phyloP scores from a whole-genome alignment of 2,888 invertebrate genomes.

The Candidula unifasciata region DNA sequence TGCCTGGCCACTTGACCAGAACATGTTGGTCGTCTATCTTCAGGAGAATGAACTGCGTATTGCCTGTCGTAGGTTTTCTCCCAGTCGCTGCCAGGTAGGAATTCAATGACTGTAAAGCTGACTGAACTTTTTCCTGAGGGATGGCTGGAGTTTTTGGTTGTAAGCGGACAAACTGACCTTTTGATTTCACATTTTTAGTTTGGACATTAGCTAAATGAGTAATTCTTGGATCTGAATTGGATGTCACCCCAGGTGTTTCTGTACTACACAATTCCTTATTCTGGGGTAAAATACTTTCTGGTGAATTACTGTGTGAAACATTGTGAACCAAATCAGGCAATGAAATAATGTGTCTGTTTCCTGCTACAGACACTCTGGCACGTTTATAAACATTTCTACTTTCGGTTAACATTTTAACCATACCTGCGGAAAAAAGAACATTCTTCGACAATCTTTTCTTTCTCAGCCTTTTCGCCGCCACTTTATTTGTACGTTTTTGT shows the following conservation, averaged over 20 bases:
- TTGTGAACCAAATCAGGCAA: too few species aligned
- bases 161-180: not conserved
- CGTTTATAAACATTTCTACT: not conserved
- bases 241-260: too few species aligned
- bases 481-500: not conserved
- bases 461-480: not conserved
- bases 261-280: too few species aligned
- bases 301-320: too few species aligned
- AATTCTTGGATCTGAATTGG: too few species aligned
- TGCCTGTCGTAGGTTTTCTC: not conserved
- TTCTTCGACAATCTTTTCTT: not conserved
- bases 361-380: not conserved
- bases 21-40: constrained; percentile 42
- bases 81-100: constrained; percentile 38
- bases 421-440: not conserved
- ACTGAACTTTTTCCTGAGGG: constrained; percentile 21
- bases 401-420: not conserved
- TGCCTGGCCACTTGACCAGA: constrained; percentile 31
- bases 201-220: too few species aligned
- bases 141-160: not conserved
- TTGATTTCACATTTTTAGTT: too few species aligned
- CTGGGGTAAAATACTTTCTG: too few species aligned
- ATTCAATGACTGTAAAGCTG: constrained; percentile 35
- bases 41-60: constrained; percentile 25
- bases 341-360: not conserved